Base-by-base conservation (phyloP, 2,113 vertebrate genomes). In the Pimephales promelas region DNA sequence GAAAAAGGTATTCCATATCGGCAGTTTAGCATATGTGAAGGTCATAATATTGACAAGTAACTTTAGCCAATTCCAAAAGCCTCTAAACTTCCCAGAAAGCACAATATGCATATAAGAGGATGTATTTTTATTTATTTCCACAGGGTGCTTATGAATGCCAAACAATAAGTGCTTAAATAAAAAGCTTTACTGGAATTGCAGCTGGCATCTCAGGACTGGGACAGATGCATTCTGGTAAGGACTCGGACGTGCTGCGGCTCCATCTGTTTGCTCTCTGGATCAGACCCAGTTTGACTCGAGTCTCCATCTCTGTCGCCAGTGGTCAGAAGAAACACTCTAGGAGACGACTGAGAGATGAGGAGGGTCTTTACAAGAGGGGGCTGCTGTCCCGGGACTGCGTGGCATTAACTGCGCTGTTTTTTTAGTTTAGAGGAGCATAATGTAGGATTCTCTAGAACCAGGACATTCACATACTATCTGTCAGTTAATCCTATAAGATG, bases 231-330 rank as follows among this genome's bases (percentile, higher is more conserved):
- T 82, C 57, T 24, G 82, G 70, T 59, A 75, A 62, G 61, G 40
- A 78, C 26, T 43, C 47, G 36, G 86, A 86, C 78, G 85, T 85
- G 79, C 87, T 88, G 90, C 88, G 75, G 43, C 57, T 91, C 93
- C 92, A 93, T 94, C 92, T 93, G 92, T 88, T 92, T 86, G 86
- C 87, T 82, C 84, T 87, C 66, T 87, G 90, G 87, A 87, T 90
- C 84, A 81, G 70, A 83, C 68, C 73, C 92, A 93, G 89, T 79
- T 88, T 84, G 82, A 83, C 88, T 89, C 81, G 40, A 54, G 61
- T 83, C 87, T 83, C 36, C 68, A 4, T 66, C 49, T 72, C 57
- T 74, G 70, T 24, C 8, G 10, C 62, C 61, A 57, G 45, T 45
- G 62, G 59, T 56, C 47, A 68, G 61, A 77, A 22, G 47, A 26